Evolutionary conservation across 2,888 invertebrate species (phyloP), one percentile per base, ranked within the genome.

Genomic region (Cryptocephalus moraei): DNA sequence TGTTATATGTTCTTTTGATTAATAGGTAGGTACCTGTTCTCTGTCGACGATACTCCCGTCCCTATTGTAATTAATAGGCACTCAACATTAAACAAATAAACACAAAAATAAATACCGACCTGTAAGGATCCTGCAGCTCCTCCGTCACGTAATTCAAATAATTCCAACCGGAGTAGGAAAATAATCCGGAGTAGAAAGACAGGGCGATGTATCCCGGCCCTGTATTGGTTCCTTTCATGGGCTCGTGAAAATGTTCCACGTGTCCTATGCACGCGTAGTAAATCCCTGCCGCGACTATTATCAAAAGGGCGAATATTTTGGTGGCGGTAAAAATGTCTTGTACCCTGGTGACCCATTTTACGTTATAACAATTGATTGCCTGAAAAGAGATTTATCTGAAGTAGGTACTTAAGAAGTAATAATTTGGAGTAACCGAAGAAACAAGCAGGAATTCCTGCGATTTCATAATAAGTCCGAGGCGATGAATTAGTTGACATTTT

Each of bases 131-230:
- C 60, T 81, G 82, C 22, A 93, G 69, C 69, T 93, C 93, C 69
- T 93, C 93, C 1, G 91, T 93, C 81, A 93, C 91, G 66, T 91
- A 92, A 71, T 93, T 93, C 50, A 93, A 72, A 68, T 91, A 92
- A 68, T 87, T 92, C 91, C 91, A 92, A 56, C 92, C 92, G 9
- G 91, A 91, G 67, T 91, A 94, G 0, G 92, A 91, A 69, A 91
- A 93, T 64, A 93, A 87, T 39, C 92, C 92, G 0, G 90, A 87
- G 68, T 91, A 93, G 67, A 93, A 87, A 8, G 91, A 88, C 39
- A 91, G 80, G 0, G 93, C 91, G 65, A 94, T 81, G 65, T 85
- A 84, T 46, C 91, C 89, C 1, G 88, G 84, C 62, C 88, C 84
- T 0, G 78, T 78, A 53, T 80, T 80, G 0, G 90, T 86, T 44